Evolutionary conservation across 2,888 invertebrate genomes (phyloP).

Genomic region (Pharmacophagus antenor): DNA sequence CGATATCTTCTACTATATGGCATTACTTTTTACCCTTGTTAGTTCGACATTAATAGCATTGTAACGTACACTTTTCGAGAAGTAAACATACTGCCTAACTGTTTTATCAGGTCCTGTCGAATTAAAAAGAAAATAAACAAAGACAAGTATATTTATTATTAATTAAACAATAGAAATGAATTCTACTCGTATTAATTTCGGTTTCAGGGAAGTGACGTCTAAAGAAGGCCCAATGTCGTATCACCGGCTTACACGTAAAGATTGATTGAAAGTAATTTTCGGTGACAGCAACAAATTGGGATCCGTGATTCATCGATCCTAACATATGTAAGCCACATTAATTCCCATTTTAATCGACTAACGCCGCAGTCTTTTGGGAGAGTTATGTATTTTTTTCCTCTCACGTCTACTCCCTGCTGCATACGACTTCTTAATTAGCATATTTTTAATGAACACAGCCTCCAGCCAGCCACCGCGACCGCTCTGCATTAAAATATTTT

Average conservation of each 20-base stretch:
- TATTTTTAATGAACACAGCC: conserved; percentile 26
- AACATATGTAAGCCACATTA: conserved; percentile 22
- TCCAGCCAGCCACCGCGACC: conserved; percentile 6
- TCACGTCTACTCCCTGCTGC: conserved; percentile 7
- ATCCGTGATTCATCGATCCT: conserved; percentile 25
- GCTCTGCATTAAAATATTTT: conserved; percentile 18
- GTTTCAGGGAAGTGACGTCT: conserved; percentile 10
- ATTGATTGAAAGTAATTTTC: conserved; percentile 30
- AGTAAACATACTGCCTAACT: too few species aligned
- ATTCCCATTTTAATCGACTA: conserved; percentile 24
- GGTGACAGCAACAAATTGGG: conserved; percentile 29
- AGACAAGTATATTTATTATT: not conserved
- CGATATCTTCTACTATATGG: too few species aligned
- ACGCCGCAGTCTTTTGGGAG: conserved; percentile 1
- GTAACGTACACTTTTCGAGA: too few species aligned
- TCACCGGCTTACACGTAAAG: conserved; percentile 24
- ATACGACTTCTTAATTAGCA: conserved; percentile 24
- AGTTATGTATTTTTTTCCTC: conserved; percentile 5
- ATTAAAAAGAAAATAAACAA: not conserved
- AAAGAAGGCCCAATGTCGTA: conserved; percentile 17
- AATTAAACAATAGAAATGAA: conserved; percentile 5
- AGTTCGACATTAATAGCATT: too few species aligned
- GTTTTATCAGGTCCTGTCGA: too few species aligned
- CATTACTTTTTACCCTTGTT: too few species aligned
- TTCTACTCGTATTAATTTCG: not conserved